Evolutionary conservation across 30 jellyfish, hydroid and myxozoan genomes (phyloP).

Genomic region (Aurelia sp.): DNA sequence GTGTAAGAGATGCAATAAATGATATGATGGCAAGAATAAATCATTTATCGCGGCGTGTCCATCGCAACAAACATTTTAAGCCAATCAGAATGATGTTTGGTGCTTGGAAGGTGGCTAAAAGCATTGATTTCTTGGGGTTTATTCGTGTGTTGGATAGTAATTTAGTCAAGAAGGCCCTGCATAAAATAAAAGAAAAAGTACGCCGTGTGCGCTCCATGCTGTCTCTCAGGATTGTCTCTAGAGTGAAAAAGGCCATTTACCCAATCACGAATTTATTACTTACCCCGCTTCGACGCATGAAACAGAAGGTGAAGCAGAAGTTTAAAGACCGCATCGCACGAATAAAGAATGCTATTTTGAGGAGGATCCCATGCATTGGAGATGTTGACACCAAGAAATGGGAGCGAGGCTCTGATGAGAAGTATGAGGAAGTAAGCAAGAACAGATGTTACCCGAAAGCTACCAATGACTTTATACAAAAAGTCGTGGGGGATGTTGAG

Average conservation of each 20-base stretch:
- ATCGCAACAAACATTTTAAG: not conserved
- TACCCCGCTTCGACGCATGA: slow-evolving; percentile 49
- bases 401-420: slow-evolving; percentile 23
- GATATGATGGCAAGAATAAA: not conserved
- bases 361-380: slow-evolving; percentile 47
- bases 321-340: not conserved
- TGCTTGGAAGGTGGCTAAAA: not conserved
- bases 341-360: slow-evolving; percentile 32
- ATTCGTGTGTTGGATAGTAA: not conserved
- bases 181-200: slow-evolving; percentile 5
- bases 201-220: not conserved
- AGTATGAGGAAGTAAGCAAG: slow-evolving; percentile 23
- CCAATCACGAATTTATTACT: slow-evolving; percentile 38
- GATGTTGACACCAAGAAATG: slow-evolving; percentile 41
- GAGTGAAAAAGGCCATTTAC: slow-evolving; percentile 39
- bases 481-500: not conserved
- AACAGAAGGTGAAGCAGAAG: slow-evolving; percentile 25
- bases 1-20: not conserved
- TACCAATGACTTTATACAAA: slow-evolving; percentile 26
- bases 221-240: not conserved
- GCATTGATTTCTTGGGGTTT: not conserved
- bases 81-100: not conserved
- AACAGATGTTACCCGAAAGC: slow-evolving; percentile 14
- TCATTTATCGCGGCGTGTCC: not conserved
- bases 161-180: not conserved